Conservation (phyloP, 2,797 vertebrate genomes). For the Tapirus indicus region DNA sequence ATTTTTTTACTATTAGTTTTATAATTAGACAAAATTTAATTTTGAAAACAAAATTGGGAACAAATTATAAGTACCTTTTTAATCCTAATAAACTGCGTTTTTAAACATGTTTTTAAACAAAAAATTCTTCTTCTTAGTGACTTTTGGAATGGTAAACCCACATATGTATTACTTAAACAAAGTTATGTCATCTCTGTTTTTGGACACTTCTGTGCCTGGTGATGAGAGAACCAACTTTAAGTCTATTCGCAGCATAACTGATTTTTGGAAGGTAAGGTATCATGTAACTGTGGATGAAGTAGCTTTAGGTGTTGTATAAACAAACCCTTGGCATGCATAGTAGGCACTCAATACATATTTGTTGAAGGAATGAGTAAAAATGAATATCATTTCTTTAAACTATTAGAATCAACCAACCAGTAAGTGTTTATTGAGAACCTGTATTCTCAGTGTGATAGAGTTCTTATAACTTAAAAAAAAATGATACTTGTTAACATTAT, state of each 20-base stretch:
- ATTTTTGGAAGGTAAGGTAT: conserved; percentile 87
- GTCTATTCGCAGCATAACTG: conserved; percentile 79
- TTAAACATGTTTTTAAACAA: conserved; percentile 62
- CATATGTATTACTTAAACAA: conserved; percentile 86
- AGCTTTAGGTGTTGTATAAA: conserved; percentile 26
- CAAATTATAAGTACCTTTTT: conserved; percentile 54
- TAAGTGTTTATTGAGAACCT: conserved; percentile 22
- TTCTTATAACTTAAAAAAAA: conserved; percentile 8
- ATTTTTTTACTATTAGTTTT: not conserved
- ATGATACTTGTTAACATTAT: not conserved
- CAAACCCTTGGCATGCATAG: not conserved
- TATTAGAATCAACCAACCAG: conserved; percentile 34
- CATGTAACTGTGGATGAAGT: not conserved
- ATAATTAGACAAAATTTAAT: conserved; percentile 56
- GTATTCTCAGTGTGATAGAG: not conserved
- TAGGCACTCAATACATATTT: conserved; percentile 34
- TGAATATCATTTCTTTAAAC: conserved; percentile 27
- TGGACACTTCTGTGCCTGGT: conserved; percentile 76
- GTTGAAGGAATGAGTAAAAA: conserved; percentile 56
- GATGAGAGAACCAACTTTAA: conserved; percentile 65
- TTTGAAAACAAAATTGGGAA: conserved; percentile 56
- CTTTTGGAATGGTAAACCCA: conserved; percentile 83
- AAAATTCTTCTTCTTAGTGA: conserved; percentile 79
- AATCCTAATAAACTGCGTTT: conserved; percentile 56
- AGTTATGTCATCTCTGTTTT: conserved; percentile 84